Base-by-base conservation (phyloP, 92 coral and sea anemone genomes). In the Umimayanthus kanabou region DNA sequence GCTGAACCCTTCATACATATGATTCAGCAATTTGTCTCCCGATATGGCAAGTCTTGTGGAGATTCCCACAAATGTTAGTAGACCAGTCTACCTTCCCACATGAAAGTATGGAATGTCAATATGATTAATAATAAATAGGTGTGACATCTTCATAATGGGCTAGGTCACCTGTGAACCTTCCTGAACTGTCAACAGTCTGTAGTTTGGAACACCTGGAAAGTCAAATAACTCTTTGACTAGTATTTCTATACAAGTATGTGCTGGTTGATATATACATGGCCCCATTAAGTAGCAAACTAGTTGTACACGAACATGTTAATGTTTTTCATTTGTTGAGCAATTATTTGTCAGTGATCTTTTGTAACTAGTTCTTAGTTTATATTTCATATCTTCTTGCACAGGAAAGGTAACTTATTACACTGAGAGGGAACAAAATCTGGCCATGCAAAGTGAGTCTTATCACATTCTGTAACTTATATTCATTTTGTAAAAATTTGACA, bases 391-490 rank as follows among this genome's bases (percentile, higher is more conserved):
- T 77, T 23, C 69, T 61, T 81, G 10, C 26, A 64, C 75, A 83
- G 87, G 87, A 33, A 70, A 39, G 50, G 87, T 83, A 22, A 83
- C 87, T 1, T 0, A 28, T 45, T 83, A 83, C 16, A 25, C 65
- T 69, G 87, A 83, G 87, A 83, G 78, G 67, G 55, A 45, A 9
- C 87, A 42, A n/a, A 69, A 10, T 76, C 87, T 42, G 40, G 87
- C 37, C 39, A 70, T 83, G 87, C 78, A 70, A 71, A 83, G 87
- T 83, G 58, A 83, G 87, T 82, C 15, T 42, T 66, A n/a, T 33
- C 30, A 23, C 8, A 9, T 30, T 57, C 15, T 29, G 29, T 6
- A 5, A 25, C 20, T 23, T 25, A n/a, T 33, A 33, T 73, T 37
- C 37, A 33, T 33, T 33, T 33, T 73, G 23, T 11, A 28, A 29